Evolutionary conservation across 1,140 invertebrate species (phyloP).

Genomic region (Cydia splendana): DNA sequence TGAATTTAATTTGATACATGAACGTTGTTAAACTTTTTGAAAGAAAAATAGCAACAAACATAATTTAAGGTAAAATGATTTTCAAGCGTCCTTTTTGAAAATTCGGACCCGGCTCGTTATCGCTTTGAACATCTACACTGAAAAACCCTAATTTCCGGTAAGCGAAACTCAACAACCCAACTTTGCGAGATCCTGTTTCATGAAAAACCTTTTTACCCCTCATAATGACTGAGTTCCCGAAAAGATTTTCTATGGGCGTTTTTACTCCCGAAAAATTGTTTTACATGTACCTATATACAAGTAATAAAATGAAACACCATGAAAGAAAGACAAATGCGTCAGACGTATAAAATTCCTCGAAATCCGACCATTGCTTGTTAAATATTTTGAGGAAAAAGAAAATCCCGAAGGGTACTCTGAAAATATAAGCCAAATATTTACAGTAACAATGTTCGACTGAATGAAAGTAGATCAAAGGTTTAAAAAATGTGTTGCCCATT

Average conservation of each 20-base stretch:
- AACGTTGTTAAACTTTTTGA: slow-evolving; percentile 23
- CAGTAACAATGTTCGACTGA: no score
- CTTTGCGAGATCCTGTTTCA: slow-evolving; percentile 22
- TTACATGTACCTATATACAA: slow-evolving; percentile 1
- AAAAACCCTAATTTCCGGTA: slow-evolving; percentile 49
- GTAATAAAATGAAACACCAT: slow-evolving; percentile 8
- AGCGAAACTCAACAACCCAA: slow-evolving; percentile 40
- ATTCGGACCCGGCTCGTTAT: slow-evolving; percentile 41
- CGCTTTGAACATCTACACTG: slow-evolving; percentile 49
- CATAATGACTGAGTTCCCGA: slow-evolving; percentile 13
- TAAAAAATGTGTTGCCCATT: not conserved
- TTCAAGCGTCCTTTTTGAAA: slow-evolving; percentile 38
- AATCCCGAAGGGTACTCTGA: not conserved
- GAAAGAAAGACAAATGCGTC: slow-evolving; percentile 12
- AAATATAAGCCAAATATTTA: no score
- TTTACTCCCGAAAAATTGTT: slow-evolving; percentile 11
- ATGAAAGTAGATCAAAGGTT: not conserved
- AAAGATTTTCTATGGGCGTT: slow-evolving; percentile 18
- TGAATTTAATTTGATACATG: not conserved
- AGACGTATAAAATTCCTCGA: not conserved
- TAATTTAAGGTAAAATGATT: slow-evolving; percentile 42
- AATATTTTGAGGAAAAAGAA: not conserved
- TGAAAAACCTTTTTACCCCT: slow-evolving; percentile 28
- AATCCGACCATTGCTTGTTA: not conserved
- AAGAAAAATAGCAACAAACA: slow-evolving; percentile 35